Base-by-base conservation (phyloP, 2,888 invertebrate species). In the Sesia apiformis region DNA sequence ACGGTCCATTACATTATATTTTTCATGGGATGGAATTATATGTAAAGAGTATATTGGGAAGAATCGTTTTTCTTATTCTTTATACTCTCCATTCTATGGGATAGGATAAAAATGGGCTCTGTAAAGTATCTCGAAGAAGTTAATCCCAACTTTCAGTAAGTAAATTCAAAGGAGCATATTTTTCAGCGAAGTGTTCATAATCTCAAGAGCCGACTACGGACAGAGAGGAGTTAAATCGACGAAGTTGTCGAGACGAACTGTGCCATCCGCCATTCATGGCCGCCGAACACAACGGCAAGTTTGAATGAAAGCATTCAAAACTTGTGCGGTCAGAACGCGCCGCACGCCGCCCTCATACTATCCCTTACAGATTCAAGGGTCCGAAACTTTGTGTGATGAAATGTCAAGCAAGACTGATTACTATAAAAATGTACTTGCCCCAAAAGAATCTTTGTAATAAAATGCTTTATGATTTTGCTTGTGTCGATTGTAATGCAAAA, bases 301-400 rank as follows among this genome's bases (percentile, higher is more conserved):
- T 84, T 78, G 70, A 82, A 84, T 79, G 75, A 74, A 79, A 75
- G 72, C 79, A 76, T 80, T 80, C 76, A 72, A 69, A 84, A 84
- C 74, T 84, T 79, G 59, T 64, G 69, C 74, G 67, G 68, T 63
- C 60, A 63, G 61, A 58, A 56, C 58, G 61, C 54, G 50, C 54
- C 55, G 55, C 58, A 40, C 58, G 41, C 54, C 53, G 58, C 60
- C 54, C 43, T 50, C 50, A 7, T 50, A 42, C 50, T 50, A 38
- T 50, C 50, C 39, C 39, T 6, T 42, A 42, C 50, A 50, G 46
- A 46, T 46, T 46, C 23, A 46, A 46, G 23, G 46, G 46, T 39
- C 42, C 39, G 50, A 50, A 53, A 53, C 43, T 55, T 46, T 40
- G 50, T 40, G 8, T 51, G 49, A 55, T 53, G 51, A 53, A 53